Evolutionary conservation across 2,113 vertebrate genomes (phyloP), one percentile per base, ranked within the genome.

Genomic region (Pedetes capensis): DNA sequence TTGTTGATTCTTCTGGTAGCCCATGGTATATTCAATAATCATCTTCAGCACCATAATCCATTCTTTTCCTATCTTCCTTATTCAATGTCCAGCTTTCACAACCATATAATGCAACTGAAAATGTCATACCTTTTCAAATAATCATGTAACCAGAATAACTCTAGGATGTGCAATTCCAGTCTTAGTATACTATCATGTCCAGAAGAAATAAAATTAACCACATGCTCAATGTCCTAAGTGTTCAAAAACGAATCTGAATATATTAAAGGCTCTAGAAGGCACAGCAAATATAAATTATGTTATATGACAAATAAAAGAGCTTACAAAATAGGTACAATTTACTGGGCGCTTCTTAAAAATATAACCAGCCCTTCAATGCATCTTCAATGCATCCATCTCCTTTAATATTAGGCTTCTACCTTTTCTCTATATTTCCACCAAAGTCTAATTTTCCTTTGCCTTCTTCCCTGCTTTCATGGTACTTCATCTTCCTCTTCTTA

Each of bases 351-450:
- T 32, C 25, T 29, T 37, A 4, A n/a, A 75, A 32, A 32, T 22
- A n/a, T 7, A 20, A 1, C 0, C 42, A 92, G 44, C 14, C 37
- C 57, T 74, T 61, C 5, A 68, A 68, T 32, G 51, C 12, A 29
- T 61, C 57, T 74, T 61, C 5, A 68, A 68, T 32, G 51, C 12
- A 29, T 61, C 34, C 17, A 3, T 32, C 51, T 42, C 27, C 27
- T n/a, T 81, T 17, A 51, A 32, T n/a, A n/a, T n/a, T n/a, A 6
- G 0, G 5, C 2, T 14, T 8, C 9, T 16, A 34, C 5, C 18
- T 27, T 17, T 32, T 61, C n/a, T 55, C 32, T 14, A 8, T 5
- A 0, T 39, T 53, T 10, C 25, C 57, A 22, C 3, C 29, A 8
- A 71, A 42, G 11, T 32, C 20, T 81, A 6, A 16, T 49, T 66